A percentile compares a stretch with the other conserved stretches of the same genome.
These are phyloP conservation scores for Coregonus sp. DNA, from an alignment of 2,797 vertebrate species.

Conservation along the genomic window DNA sequence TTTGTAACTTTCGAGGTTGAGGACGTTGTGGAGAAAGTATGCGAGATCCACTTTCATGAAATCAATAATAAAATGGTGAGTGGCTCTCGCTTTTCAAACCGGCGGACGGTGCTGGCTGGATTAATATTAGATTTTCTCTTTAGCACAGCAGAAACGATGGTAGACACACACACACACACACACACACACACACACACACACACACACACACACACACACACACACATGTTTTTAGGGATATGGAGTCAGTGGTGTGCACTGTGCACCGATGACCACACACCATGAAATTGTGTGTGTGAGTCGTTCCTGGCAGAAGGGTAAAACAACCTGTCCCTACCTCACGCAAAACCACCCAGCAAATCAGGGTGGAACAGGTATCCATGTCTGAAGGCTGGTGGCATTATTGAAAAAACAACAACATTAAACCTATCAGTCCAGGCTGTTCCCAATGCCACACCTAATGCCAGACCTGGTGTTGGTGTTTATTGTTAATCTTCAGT, in stretches of 20 bases:
- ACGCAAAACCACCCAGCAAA: conserved; percentile 22
- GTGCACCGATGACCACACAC: conserved; percentile 38
- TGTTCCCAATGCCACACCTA: not conserved
- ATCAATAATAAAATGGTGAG: conserved; percentile 99
- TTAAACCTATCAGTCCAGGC: not conserved
- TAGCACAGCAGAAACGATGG: conserved; percentile 28
- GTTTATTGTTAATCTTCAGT: too few relatives aligned
- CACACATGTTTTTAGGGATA: conserved; percentile 33
- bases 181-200: not conserved
- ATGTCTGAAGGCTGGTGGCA: conserved; percentile 20
- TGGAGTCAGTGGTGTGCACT: conserved; percentile 55
- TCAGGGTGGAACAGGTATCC: conserved; percentile 26
- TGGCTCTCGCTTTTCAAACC: conserved; percentile 56
- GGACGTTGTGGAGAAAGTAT: conserved; percentile 95
- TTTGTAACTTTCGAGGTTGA: conserved; percentile 95
- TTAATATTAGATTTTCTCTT: conserved; percentile 63
- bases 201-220: conserved; percentile 4
- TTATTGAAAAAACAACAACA: too few relatives aligned
- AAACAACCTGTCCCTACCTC: conserved; percentile 46
- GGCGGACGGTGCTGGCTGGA: conserved; percentile 43
- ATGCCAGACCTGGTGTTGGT: not conserved
- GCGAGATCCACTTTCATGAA: conserved; percentile 96
- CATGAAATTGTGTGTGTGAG: conserved; percentile 69
- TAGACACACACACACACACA: not conserved
- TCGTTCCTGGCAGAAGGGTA: conserved; percentile 45